These are phyloP conservation scores for Pelvicachromis taeniatus DNA, from an alignment of 2,113 vertebrate genomes.

Conservation along the genomic window DNA sequence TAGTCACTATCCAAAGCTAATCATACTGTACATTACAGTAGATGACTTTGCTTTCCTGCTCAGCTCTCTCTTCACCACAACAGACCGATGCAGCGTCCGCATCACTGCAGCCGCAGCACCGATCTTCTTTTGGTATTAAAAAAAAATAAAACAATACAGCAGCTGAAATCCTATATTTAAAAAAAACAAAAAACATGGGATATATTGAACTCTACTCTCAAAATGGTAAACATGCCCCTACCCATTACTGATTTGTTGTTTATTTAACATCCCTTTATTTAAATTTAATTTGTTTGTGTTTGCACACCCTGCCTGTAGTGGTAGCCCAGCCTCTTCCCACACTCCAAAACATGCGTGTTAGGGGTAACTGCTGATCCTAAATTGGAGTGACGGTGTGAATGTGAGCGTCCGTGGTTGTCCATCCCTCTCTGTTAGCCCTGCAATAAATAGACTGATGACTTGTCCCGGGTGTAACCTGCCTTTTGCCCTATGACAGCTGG, in stretches of 20 bases:
- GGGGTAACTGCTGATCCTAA: background rate
- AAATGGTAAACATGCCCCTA: no score
- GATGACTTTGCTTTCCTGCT: background rate
- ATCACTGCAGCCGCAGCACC: no score
- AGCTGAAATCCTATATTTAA: no score
- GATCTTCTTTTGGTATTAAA: background rate
- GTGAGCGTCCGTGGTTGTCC: background rate
- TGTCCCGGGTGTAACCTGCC: background rate
- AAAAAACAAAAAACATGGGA: no score
- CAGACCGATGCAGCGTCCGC: background rate
- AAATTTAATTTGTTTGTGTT: background rate
- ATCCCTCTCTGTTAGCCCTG: background rate
- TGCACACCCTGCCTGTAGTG: background rate
- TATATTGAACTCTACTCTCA: no score
- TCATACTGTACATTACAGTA: background rate
- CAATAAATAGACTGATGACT: background rate
- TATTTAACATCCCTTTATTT: no score
- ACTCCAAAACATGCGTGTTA: background rate
- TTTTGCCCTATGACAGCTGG: background rate
- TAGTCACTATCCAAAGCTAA: background rate
- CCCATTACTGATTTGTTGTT: no score
- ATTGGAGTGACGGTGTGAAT: background rate
- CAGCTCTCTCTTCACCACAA: background rate
- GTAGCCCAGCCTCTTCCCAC: background rate
- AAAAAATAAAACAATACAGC: background rate